A percentile compares a stretch with the other conserved stretches of the same genome.
phyloP scores from a whole-genome alignment of 1,140 invertebrate genomes.

The Thaumetopoea pityocampa region DNA sequence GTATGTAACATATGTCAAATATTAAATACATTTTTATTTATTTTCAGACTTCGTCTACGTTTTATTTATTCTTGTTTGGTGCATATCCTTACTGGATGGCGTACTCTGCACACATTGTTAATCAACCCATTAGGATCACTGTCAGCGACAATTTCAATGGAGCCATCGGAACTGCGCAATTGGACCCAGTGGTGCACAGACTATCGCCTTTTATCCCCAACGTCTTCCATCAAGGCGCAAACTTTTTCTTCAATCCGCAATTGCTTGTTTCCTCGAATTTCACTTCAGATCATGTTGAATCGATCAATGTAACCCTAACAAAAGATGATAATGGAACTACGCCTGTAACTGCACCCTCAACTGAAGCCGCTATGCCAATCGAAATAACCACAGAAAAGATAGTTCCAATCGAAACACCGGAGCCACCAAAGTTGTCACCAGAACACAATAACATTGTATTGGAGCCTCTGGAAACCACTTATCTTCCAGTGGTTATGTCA shows the following conservation, averaged over 20 bases:
- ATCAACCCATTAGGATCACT: slow-evolving; percentile 7
- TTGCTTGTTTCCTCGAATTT: slow-evolving; percentile 6
- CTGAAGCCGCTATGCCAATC: background rate
- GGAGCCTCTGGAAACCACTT: too few species aligned
- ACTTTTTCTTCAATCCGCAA: slow-evolving; percentile 34
- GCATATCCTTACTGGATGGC: background rate
- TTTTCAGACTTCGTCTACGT: slow-evolving; percentile 1
- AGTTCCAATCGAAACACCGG: too few species aligned
- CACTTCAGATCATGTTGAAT: slow-evolving; percentile 2
- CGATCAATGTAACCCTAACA: too few species aligned
- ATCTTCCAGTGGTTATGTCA: background rate
- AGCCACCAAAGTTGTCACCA: too few species aligned
- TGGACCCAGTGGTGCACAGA: background rate
- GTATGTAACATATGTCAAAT: too few species aligned
- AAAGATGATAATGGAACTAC: too few species aligned
- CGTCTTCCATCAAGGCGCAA: slow-evolving; percentile 30
- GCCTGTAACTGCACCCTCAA: too few species aligned
- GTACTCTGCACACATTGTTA: background rate
- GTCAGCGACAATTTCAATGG: slow-evolving; percentile 13
- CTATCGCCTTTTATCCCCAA: slow-evolving; percentile 6
- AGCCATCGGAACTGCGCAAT: background rate
- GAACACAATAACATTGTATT: too few species aligned
- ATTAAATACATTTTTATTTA: background rate
- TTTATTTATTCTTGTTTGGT: background rate
- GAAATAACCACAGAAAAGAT: background rate